Evolutionary conservation across 64 coral and sea anemone genomes (phyloP), one percentile per base, ranked within the genome.

Genomic region (Porites australiensis): DNA sequence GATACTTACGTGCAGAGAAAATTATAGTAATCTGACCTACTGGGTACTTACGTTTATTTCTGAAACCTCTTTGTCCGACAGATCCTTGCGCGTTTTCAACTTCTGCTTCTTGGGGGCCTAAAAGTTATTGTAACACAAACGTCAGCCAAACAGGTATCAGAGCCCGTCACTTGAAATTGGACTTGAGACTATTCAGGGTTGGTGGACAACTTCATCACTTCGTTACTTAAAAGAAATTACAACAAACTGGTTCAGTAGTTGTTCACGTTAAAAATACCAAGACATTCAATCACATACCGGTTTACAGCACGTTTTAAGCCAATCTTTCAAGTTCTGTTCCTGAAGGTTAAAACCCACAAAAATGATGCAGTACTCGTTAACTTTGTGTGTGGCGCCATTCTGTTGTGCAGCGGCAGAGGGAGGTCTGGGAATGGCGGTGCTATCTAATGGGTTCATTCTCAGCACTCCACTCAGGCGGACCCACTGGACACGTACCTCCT

Each of bases 301-400:
- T 89, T 94, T 94, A 48, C 79, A 90, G 19, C 95, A 98, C n/a
- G 75, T 88, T 88, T 78, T 98, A 13, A 98, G 63, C 95, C 95
- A 98, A 47, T 98, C 75, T 46, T 75, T 94, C 13, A 98, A 64
- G 11, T 51, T 51, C 58, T 86, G 82, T 80, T 98, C 82, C 50
- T 94, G 72, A 16, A 98, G 74, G 13, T 50, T 64, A 93, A 98
- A 98, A 27, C 95, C 95, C 27, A 92, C 94, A 37, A 98, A 98
- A 27, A 98, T 70, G 3, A 94, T 60, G 44, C 90, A 94, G 58
- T 91, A 94, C 9, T 90, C 89, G 70, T 68, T 73, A 81, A 72
- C 63, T 82, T 87, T 64, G 20, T 88, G 48, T n/a, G 79, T 59
- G 50, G 64, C 89, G 46, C 89, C 89, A 77, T 86, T 86, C 58